These are phyloP conservation scores for Epicampocera succincta DNA, from an alignment of 2,888 invertebrate species.

Conservation along the genomic window DNA sequence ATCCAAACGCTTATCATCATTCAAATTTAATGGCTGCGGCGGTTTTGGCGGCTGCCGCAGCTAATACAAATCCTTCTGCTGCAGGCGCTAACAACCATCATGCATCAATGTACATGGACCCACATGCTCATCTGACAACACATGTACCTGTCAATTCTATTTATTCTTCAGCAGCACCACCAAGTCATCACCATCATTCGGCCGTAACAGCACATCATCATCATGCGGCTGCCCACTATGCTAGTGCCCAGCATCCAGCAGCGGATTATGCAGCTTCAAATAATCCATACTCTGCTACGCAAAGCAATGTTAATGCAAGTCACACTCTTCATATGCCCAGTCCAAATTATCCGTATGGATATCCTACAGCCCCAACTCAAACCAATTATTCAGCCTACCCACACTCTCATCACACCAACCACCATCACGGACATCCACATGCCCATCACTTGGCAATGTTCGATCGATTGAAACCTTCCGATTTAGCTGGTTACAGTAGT, in stretches of 20 bases:
- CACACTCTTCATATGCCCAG: slow-evolving; percentile 86
- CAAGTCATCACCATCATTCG: slow-evolving; percentile 76
- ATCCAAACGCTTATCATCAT: slow-evolving; percentile 77
- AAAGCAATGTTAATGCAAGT: slow-evolving; percentile 75
- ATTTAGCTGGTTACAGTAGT: slow-evolving; percentile 82
- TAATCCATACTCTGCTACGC: slow-evolving; percentile 61
- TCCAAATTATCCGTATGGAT: slow-evolving; percentile 85
- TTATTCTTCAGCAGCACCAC: slow-evolving; percentile 73
- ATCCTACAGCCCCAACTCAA: slow-evolving; percentile 72
- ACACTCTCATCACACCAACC: slow-evolving; percentile 48
- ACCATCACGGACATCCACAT: slow-evolving; percentile 70
- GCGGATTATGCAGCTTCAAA: slow-evolving; percentile 75
- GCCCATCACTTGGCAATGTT: slow-evolving; percentile 82
- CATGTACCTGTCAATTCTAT: slow-evolving; percentile 82
- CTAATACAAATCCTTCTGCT: slow-evolving; percentile 72
- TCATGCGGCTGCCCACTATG: slow-evolving; percentile 70
- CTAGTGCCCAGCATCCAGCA: slow-evolving; percentile 79
- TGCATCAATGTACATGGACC: slow-evolving; percentile 82
- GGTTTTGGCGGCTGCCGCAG: slow-evolving; percentile 73
- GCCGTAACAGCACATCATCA: slow-evolving; percentile 61
- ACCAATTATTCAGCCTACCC: slow-evolving; percentile 69
- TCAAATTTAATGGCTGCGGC: slow-evolving; percentile 81
- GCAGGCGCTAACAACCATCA: slow-evolving; percentile 58
- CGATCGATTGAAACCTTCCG: slow-evolving; percentile 82
- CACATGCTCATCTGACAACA: slow-evolving; percentile 75